Percentiles rank a stretch among this genome's conserved stretches.
These are phyloP conservation scores for Aproaerema taeniolella DNA, from an alignment of 2,888 invertebrate genomes.

Conservation along the genomic window DNA sequence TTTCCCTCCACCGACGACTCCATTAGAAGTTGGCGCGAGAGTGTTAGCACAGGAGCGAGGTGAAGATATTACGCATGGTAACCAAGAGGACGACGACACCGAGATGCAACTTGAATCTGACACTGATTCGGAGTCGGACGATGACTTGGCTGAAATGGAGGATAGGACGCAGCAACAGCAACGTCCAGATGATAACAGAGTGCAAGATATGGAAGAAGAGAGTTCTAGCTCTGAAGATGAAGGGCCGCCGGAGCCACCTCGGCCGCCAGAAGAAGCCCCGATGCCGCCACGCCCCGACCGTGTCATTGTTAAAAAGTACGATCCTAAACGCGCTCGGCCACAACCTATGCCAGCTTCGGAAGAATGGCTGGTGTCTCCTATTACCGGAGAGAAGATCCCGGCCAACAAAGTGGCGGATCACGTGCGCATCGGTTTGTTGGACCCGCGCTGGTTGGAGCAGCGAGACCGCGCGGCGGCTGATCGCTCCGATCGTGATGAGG, in stretches of 20 bases:
- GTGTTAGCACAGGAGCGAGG: conserved; percentile 89
- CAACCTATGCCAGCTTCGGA: conserved; percentile 80
- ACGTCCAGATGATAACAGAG: conserved; percentile 67
- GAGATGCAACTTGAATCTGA: conserved; percentile 95
- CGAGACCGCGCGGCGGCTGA: conserved; percentile 96
- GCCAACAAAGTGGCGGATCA: conserved; percentile 98
- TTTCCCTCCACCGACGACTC: conserved; percentile 98
- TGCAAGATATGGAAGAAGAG: conserved; percentile 96
- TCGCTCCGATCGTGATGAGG: conserved; percentile 87
- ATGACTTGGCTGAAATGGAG: conserved; percentile 82
- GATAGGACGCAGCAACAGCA: conserved; percentile 70
- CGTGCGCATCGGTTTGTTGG: conserved; percentile 96
- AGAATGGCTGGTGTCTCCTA: conserved; percentile 97
- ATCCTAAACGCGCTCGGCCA: conserved; percentile 85
- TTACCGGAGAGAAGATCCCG: conserved; percentile 98
- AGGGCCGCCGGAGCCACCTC: conserved; percentile 46
- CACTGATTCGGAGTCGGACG: conserved; percentile 76
- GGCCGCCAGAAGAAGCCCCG: conserved; percentile 77
- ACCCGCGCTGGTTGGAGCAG: conserved; percentile 98
- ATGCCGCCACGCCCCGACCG: conserved; percentile 93
- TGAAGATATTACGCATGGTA: conserved; percentile 77
- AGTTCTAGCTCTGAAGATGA: conserved; percentile 79
- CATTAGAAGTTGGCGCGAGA: conserved; percentile 96
- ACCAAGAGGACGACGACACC: conserved; percentile 82
- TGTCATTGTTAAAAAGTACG: conserved; percentile 97